Conservation (phyloP, 2,797 vertebrate species). For the Argyrosomus regius region DNA sequence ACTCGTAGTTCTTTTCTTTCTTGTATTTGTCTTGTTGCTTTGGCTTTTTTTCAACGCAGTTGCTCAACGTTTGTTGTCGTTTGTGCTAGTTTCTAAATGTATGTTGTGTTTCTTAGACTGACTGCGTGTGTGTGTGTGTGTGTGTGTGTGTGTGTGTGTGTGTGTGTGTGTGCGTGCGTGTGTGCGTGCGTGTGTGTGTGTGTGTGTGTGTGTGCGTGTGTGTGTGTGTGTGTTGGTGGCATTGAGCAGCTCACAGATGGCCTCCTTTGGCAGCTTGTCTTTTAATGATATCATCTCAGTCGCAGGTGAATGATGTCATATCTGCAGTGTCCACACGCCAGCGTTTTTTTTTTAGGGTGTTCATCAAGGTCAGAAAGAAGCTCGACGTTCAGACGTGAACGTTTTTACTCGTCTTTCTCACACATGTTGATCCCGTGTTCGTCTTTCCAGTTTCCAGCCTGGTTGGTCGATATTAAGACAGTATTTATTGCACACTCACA, state of each 20-base stretch:
- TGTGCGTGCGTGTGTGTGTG: conserved; percentile 19
- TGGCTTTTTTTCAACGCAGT: no score
- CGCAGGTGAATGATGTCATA: conserved; percentile 66
- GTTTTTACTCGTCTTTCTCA: neutral
- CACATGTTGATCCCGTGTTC: neutral
- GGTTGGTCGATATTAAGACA: neutral
- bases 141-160: conserved; percentile 34
- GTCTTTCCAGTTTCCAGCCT: neutral
- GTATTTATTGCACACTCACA: neutral
- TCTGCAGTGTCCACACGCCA: conserved; percentile 53
- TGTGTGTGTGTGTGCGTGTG: conserved; percentile 29
- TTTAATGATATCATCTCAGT: conserved; percentile 58
- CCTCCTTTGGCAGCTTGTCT: conserved; percentile 56
- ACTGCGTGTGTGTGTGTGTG: neutral
- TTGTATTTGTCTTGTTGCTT: neutral
- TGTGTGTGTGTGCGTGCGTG: conserved; percentile 23
- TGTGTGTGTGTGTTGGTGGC: conserved; percentile 25
- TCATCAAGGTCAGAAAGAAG: conserved; percentile 23
- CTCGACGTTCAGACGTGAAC: neutral
- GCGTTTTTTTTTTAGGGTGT: neutral
- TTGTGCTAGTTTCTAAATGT: neutral
- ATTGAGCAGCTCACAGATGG: conserved; percentile 47
- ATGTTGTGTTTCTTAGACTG: neutral
- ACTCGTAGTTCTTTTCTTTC: conserved; percentile 7
- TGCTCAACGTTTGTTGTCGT: neutral